phyloP scores from a whole-genome alignment of 2,797 vertebrate genomes.

The Acomys russatus region DNA sequence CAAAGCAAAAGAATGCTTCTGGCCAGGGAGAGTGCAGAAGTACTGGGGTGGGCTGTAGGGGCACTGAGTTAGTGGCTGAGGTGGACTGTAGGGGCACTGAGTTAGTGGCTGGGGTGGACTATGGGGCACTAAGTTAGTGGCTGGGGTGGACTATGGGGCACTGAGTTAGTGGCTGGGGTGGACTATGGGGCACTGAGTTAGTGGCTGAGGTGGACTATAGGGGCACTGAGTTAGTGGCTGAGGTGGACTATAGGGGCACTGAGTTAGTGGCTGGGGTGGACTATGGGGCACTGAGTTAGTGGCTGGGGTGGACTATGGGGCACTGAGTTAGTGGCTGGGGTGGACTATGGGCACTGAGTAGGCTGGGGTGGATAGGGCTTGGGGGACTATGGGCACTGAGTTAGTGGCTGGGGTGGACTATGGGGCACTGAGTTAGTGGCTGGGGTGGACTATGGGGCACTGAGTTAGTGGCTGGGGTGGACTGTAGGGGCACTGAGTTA shows the following conservation, averaged over 20 bases:
- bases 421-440: too few relatives aligned
- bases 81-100: neutral
- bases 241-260: neutral
- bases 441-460: too few relatives aligned
- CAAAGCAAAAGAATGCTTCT: conserved; percentile 1
- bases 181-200: neutral
- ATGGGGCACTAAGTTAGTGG: neutral
- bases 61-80: neutral
- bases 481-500: too few relatives aligned
- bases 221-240: neutral
- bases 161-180: neutral
- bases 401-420: too few relatives aligned
- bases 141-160: neutral
- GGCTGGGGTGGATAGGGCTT: too few relatives aligned
- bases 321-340: neutral
- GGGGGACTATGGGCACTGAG: too few relatives aligned
- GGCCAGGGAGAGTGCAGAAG: neutral
- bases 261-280: neutral
- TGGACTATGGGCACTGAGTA: too few relatives aligned
- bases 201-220: neutral
- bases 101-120: neutral
- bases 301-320: neutral
- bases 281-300: neutral
- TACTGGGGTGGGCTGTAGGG: neutral
- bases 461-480: too few relatives aligned